phyloP scores from a whole-genome alignment of 2,113 vertebrate genomes.

The Poecile atricapillus region DNA sequence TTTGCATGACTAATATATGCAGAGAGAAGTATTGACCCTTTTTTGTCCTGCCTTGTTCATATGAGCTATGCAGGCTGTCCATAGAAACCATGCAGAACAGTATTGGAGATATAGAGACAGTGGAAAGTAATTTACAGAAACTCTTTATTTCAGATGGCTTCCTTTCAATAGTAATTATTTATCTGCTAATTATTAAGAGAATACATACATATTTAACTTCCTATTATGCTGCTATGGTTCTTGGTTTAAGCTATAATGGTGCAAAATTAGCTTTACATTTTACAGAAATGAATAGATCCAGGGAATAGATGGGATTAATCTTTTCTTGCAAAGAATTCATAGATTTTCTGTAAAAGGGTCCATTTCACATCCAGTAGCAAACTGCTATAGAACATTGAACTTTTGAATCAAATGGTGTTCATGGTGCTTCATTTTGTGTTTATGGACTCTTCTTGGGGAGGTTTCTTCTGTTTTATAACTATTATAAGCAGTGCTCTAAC shows the following conservation, averaged over 20 bases:
- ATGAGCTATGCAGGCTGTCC: neutral
- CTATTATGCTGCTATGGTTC: neutral
- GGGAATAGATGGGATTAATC: neutral
- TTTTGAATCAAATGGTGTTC: slow-evolving; percentile 41
- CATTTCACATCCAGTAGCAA: neutral
- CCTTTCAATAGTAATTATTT: neutral
- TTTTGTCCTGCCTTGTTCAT: neutral
- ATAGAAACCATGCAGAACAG: neutral
- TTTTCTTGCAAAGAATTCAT: neutral
- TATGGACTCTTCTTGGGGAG: slow-evolving; percentile 19
- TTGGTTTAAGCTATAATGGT: neutral
- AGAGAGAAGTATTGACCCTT: neutral
- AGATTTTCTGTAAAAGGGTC: neutral
- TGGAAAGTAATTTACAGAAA: neutral
- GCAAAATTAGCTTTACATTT: neutral
- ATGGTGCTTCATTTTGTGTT: slow-evolving; percentile 40
- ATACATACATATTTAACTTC: neutral
- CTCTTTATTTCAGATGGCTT: neutral
- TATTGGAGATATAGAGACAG: neutral
- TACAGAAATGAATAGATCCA: neutral
- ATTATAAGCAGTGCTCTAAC: neutral
- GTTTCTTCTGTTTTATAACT: slow-evolving; percentile 17
- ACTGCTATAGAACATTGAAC: neutral
- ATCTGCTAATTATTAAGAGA: neutral
- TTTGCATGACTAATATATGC: neutral